A percentile compares a stretch with the other conserved stretches of the same genome.
Conservation (phyloP, 2,113 vertebrate species). For the Dipodomys spectabilis region DNA sequence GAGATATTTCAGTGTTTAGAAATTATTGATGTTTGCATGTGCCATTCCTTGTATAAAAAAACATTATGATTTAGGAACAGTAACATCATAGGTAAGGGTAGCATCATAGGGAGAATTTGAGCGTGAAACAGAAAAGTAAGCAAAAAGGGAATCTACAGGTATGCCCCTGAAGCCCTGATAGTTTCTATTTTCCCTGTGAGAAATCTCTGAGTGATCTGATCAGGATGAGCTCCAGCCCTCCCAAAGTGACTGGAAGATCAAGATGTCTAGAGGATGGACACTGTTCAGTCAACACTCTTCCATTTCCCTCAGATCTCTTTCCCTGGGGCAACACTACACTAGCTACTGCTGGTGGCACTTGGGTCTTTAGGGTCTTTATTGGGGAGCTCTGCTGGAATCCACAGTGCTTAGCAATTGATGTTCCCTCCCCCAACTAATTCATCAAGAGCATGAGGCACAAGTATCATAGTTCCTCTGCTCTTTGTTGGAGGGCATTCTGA, state of each 20-base stretch:
- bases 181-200: not conserved
- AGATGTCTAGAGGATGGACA: conserved; percentile 63
- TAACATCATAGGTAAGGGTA: conserved; percentile 12
- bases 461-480: not conserved
- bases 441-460: not conserved
- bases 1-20: not conserved
- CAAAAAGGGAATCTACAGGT: conserved; percentile 57
- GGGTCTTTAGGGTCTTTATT: not conserved
- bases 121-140: not conserved
- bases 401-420: not conserved
- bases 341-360: not conserved
- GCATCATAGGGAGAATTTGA: not conserved
- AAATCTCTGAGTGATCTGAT: conserved; percentile 67
- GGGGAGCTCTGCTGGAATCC: not conserved
- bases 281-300: not conserved
- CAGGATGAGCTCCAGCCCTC: conserved; percentile 68
- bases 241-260: conserved; percentile 61
- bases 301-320: conserved; percentile 52
- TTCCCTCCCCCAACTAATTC: not conserved
- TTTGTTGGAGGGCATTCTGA: not conserved
- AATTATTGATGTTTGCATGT: not conserved
- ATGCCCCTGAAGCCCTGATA: not conserved
- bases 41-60: not conserved
- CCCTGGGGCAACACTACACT: not conserved
- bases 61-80: not conserved